Percentiles rank a stretch among this genome's conserved stretches.
Evolutionary conservation across 2,797 vertebrate species (phyloP).

Genomic region (Ceryle rudis): DNA sequence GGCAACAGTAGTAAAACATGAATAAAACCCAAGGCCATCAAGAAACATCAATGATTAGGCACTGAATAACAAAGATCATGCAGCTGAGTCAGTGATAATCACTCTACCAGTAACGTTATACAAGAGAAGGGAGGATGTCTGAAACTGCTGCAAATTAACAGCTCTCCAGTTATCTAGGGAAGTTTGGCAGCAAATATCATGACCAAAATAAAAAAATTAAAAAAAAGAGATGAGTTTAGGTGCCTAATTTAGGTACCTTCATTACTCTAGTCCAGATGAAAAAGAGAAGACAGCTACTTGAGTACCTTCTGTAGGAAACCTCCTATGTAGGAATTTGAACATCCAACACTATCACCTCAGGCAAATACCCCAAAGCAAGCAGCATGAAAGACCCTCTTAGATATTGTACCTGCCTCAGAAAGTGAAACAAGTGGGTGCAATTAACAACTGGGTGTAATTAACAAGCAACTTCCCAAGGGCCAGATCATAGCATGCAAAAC

Average conservation of each 20-base stretch:
- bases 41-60: slow-evolving; percentile 3
- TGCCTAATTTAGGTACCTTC: background rate
- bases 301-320: background rate
- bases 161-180: background rate
- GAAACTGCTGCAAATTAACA: background rate
- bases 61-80: background rate
- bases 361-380: background rate
- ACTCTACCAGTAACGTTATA: background rate
- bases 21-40: slow-evolving; percentile 3
- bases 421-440: background rate
- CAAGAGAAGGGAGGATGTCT: background rate
- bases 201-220: background rate
- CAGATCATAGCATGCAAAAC: background rate
- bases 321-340: background rate
- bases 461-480: background rate
- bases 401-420: background rate
- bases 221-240: background rate
- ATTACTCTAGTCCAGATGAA: background rate
- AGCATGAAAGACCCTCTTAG: background rate
- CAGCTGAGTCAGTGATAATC: slow-evolving; percentile 16
- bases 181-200: background rate
- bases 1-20: background rate
- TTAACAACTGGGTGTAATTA: background rate
- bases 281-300: background rate
- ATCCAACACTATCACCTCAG: background rate